Base-by-base conservation (phyloP, 2,797 vertebrate genomes). In the Threskiornis aethiopicus region DNA sequence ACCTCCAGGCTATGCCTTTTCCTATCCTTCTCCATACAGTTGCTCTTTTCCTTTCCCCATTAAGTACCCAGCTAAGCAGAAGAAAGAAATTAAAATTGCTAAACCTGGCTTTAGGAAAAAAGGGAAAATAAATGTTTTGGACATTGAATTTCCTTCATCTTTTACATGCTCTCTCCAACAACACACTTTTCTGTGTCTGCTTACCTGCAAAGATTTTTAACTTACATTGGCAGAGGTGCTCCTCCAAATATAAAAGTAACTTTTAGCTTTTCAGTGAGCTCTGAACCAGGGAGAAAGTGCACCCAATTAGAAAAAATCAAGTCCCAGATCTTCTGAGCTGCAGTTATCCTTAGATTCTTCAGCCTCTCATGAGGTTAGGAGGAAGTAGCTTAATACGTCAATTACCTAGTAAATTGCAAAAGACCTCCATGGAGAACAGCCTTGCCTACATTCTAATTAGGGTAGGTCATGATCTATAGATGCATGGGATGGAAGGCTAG, bases 61-160 rank as follows among this genome's bases (percentile, higher is more conserved):
- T 57, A 76, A 82, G 33, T 65, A 84, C 8, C 9, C 3, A 86
- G 11, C 10, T 64, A 69, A 52, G 4, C 8, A 83, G 16, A 87
- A 87, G 9, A 78, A 87, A 90, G 12, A 84, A 69, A 89, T 31
- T 54, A 37, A 77, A 73, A 51, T 42, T 87, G 10, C 2, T 42
- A 59, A 91, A 42, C 9, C 5, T 58, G 33, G 6, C 6, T 70
- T 76, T 57, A 87, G 33, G 44, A 22, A 54, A 29, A n/a, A 76
- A 72, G 2, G 1, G 0, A 11, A 11, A 44, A 71, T 37, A 44
- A 22, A 10, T 28, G 1, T 2, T 82, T 64, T 44, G 2, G 10
- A n/a, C 9, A 17, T 33, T 49, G 5, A 80, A 42, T 59, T 85
- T 87, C 10, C 33, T 41, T 80, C 8, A 25, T 33, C 4, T 77